Conservation (phyloP, 2,888 invertebrate species). For the Norana najaformis region DNA sequence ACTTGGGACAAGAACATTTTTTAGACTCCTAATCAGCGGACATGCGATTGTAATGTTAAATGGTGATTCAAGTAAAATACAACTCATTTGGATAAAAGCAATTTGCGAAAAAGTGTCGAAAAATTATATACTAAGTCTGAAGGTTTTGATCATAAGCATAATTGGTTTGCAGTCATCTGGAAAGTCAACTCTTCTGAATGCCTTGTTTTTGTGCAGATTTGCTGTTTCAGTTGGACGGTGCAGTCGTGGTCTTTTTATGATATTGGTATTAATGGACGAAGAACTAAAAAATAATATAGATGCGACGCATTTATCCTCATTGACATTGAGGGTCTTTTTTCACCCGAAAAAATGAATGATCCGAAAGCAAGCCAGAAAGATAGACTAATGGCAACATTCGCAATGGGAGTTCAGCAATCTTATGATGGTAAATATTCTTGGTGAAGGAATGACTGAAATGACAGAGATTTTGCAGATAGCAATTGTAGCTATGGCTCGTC, state of each 20-base stretch:
- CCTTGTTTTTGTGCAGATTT: conserved; percentile 9
- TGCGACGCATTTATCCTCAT: not conserved
- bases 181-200: not conserved
- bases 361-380: not conserved
- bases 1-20: not conserved
- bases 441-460: conserved; percentile 17
- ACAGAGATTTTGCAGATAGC: conserved; percentile 14
- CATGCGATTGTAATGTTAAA: conserved; percentile 2
- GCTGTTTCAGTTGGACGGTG: conserved; percentile 8
- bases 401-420: not conserved
- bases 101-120: not conserved
- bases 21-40: not conserved
- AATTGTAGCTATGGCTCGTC: conserved; percentile 15
- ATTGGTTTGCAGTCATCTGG: conserved; percentile 10
- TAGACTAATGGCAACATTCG: not conserved
- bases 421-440: not conserved
- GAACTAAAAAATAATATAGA: not conserved
- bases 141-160: not conserved
- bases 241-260: conserved; percentile 21
- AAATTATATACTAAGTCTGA: not conserved
- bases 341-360: conserved; percentile 14
- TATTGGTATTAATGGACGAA: not conserved
- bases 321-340: not conserved
- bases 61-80: not conserved
- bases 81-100: not conserved